phyloP scores from a whole-genome alignment of 2,797 vertebrate genomes.

The Myotis findleyi region DNA sequence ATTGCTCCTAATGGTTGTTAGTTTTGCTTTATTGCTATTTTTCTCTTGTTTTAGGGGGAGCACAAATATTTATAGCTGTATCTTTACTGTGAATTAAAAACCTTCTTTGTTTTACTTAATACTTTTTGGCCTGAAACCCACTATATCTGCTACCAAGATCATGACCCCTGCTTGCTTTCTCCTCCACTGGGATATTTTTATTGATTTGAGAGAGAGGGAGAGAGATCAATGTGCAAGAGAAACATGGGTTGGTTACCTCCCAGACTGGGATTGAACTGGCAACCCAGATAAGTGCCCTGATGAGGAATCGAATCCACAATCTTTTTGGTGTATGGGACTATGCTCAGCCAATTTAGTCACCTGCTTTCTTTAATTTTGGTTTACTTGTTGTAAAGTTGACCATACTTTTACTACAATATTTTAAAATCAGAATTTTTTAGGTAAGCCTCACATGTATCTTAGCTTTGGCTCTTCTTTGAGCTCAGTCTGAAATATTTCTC shows the following conservation, averaged over 20 bases:
- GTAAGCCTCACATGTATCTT: neutral
- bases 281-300: no score
- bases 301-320: no score
- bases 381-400: neutral
- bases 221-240: no score
- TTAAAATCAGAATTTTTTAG: slow-evolving; percentile 22
- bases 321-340: no score
- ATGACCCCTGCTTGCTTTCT: neutral
- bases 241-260: no score
- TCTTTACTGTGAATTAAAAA: neutral
- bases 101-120: neutral
- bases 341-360: no score
- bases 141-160: neutral
- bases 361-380: neutral
- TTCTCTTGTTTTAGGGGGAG: neutral
- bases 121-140: neutral
- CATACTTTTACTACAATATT: neutral
- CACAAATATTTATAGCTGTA: neutral
- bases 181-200: no score
- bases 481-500: neutral
- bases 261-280: no score
- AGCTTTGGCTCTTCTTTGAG: neutral
- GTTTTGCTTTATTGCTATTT: neutral
- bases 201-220: no score
- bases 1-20: neutral